Evolutionary conservation across 2,888 invertebrate genomes (phyloP).

Genomic region (Oscheius sp.): DNA sequence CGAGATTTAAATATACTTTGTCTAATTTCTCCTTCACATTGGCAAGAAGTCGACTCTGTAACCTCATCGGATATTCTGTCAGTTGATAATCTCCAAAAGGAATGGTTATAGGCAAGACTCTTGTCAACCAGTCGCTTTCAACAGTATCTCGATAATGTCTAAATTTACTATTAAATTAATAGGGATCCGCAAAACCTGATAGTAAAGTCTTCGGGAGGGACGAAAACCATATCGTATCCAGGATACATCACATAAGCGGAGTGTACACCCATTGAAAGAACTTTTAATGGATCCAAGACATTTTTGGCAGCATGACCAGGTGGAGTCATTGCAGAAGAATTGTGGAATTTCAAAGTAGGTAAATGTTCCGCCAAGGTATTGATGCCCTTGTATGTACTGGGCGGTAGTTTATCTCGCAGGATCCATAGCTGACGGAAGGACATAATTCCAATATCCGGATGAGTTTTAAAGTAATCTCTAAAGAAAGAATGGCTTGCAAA

Average conservation of each 20-base stretch:
- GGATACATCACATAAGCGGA: not conserved
- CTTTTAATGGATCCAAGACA: constrained; percentile 20
- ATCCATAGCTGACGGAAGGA: constrained; percentile 25
- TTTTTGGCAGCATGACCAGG: constrained; percentile 29
- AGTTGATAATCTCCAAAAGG: constrained; percentile 20
- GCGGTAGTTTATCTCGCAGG: constrained; percentile 11
- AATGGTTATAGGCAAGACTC: constrained; percentile 26
- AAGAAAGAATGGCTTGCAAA: not conserved
- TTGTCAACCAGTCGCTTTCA: constrained; percentile 22
- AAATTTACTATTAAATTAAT: not conserved
- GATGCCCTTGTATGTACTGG: constrained; percentile 12
- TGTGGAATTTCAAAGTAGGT: constrained; percentile 30
- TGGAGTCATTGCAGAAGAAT: constrained; percentile 10
- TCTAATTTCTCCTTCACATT: constrained; percentile 22
- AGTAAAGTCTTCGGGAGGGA: constrained; percentile 15
- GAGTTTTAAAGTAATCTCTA: constrained; percentile 13
- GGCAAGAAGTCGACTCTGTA: not conserved
- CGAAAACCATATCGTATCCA: not conserved
- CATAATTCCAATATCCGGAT: constrained; percentile 5
- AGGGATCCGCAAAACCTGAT: not conserved
- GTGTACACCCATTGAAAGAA: constrained; percentile 29
- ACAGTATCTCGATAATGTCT: constrained; percentile 36
- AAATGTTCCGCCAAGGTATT: constrained; percentile 20
- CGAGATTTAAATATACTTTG: constrained; percentile 4
- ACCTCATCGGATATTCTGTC: constrained; percentile 14